Conservation (phyloP, 2,113 vertebrate species). For the Equus quagga region DNA sequence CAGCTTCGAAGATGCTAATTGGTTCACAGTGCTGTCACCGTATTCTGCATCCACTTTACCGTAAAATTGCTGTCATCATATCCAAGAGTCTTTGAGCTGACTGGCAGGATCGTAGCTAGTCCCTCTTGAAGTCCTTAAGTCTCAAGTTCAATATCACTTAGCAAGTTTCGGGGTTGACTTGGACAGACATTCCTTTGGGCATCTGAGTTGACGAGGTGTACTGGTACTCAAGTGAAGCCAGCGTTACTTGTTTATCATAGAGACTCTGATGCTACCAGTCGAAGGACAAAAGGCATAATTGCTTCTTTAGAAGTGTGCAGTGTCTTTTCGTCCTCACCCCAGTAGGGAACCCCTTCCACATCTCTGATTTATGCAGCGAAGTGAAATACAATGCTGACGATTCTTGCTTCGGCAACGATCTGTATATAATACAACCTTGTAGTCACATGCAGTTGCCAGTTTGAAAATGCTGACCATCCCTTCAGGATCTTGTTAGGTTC, state of each 20-base stretch:
- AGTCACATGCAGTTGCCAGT: background rate
- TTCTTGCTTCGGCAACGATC: background rate
- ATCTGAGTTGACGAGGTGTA: no score
- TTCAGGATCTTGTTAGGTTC: background rate
- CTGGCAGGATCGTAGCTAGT: background rate
- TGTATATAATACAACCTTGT: accelerated
- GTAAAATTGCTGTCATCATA: background rate
- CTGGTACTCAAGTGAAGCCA: background rate
- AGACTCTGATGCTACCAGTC: background rate
- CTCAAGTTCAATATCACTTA: background rate
- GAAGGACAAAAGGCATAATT: background rate
- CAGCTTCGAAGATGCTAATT: background rate
- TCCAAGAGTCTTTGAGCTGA: background rate
- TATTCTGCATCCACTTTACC: background rate
- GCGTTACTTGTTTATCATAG: accelerated
- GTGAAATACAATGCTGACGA: background rate
- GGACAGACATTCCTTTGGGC: no score
- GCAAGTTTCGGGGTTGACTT: background rate
- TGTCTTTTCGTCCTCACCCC: background rate
- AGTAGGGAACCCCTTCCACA: no score
- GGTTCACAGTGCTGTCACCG: background rate
- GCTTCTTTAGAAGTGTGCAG: background rate
- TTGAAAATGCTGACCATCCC: background rate
- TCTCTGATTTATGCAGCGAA: background rate
- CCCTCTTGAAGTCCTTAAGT: background rate